Percentiles rank a stretch among this genome's conserved stretches.
These are phyloP conservation scores for Aulostomus chinensis DNA, from an alignment of 2,797 vertebrate genomes.

Conservation along the genomic window DNA sequence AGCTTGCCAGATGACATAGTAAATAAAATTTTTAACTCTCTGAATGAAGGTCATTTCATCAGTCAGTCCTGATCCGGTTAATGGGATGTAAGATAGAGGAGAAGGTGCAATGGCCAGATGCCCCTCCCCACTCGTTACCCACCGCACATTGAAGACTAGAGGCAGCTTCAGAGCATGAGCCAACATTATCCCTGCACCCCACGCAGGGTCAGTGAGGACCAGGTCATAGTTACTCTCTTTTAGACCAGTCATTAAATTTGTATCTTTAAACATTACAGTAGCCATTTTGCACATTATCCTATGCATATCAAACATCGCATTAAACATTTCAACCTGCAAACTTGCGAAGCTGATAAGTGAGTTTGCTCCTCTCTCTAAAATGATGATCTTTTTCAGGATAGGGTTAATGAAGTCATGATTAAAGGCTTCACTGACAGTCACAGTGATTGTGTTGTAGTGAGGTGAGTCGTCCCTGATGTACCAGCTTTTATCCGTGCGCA, in stretches of 20 bases:
- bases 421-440: constrained; percentile 44
- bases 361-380: constrained; percentile 40
- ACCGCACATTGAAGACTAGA: constrained; percentile 57
- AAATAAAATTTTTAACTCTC: constrained; percentile 46
- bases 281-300: constrained; percentile 48
- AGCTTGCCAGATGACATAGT: constrained; percentile 19
- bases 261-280: constrained; percentile 44
- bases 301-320: constrained; percentile 31
- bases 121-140: constrained; percentile 49
- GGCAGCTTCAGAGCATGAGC: constrained; percentile 67
- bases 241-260: constrained; percentile 49
- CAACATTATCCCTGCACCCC: constrained; percentile 59
- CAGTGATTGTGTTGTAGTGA: constrained; percentile 49
- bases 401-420: constrained; percentile 49
- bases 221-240: constrained; percentile 54
- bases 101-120: constrained; percentile 54
- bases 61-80: constrained; percentile 39
- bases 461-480: constrained; percentile 46
- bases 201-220: constrained; percentile 63
- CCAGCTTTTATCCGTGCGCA: constrained; percentile 58
- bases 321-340: constrained; percentile 51
- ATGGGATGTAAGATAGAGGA: constrained; percentile 59
- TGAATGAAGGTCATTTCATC: constrained; percentile 58
- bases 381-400: constrained; percentile 37
- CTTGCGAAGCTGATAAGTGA: constrained; percentile 23